A percentile compares a stretch with the other conserved stretches of the same genome.
phyloP scores from a whole-genome alignment of 2,888 invertebrate species.

The Dysmachus trigonus region DNA sequence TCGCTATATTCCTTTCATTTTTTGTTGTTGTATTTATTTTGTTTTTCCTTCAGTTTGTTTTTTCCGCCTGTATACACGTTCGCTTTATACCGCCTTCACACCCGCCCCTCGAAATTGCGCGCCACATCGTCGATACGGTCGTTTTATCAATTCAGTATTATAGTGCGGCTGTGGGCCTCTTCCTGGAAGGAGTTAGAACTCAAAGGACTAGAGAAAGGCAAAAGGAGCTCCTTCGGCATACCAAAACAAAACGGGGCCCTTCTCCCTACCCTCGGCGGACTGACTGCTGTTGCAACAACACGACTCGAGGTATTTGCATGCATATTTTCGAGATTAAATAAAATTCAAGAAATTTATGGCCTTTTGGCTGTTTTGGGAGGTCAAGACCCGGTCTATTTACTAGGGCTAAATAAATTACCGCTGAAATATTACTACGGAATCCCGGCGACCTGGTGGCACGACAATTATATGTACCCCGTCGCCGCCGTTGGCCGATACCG shows the following conservation, averaged over 20 bases:
- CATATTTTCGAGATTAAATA: constrained; percentile 28
- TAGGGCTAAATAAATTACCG: not conserved
- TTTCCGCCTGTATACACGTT: not conserved
- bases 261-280: not conserved
- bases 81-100: not conserved
- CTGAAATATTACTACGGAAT: not conserved
- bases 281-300: not conserved
- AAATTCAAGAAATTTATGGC: constrained; percentile 20
- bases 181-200: not conserved
- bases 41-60: not conserved
- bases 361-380: not conserved
- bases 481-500: not conserved
- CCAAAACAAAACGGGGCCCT: not conserved
- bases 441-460: not conserved
- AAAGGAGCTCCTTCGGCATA: not conserved
- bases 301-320: constrained; percentile 20
- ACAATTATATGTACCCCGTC: not conserved
- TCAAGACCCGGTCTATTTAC: constrained; percentile 2
- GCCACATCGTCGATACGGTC: not conserved
- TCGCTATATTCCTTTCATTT: not conserved
- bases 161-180: not conserved
- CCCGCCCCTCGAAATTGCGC: not conserved
- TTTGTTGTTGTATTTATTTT: not conserved
- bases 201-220: not conserved
- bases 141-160: not conserved